A percentile compares a stretch with the other conserved stretches of the same genome.
These are phyloP conservation scores for Electrona antarctica DNA, from an alignment of 2,113 vertebrate species.

Conservation along the genomic window DNA sequence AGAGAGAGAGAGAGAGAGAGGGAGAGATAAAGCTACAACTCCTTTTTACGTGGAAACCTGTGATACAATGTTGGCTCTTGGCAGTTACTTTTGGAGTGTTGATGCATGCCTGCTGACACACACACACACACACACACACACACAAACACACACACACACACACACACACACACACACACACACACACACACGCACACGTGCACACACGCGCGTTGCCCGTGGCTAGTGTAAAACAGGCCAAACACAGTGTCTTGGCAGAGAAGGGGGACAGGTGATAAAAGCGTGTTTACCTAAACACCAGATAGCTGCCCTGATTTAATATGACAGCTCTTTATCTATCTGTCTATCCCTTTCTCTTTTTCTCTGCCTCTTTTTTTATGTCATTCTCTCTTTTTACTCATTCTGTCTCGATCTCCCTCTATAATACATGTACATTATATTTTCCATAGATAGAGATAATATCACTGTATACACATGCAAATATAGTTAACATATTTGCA, in stretches of 20 bases:
- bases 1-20: too few species aligned
- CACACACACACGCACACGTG: conserved; percentile 36
- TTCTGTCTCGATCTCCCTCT: background rate
- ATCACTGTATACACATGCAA: too few species aligned
- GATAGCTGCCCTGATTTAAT: conserved; percentile 44
- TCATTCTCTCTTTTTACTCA: conserved; percentile 8
- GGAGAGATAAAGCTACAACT: background rate
- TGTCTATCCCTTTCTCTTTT: conserved; percentile 19
- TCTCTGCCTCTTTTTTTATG: conserved; percentile 6
- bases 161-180: conserved; percentile 37
- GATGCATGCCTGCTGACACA: conserved; percentile 32
- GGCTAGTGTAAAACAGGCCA: conserved; percentile 60
- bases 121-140: conserved; percentile 1
- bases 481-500: too few species aligned
- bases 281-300: conserved; percentile 62
- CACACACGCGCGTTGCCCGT: conserved; percentile 43
- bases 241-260: conserved; percentile 61
- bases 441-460: too few species aligned
- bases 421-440: too few species aligned
- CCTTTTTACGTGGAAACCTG: conserved; percentile 25
- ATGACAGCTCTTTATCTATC: background rate
- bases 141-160: conserved; percentile 19
- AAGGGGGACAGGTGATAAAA: conserved; percentile 63
- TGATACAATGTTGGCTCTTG: conserved; percentile 47
- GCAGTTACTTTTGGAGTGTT: conserved; percentile 45